These are phyloP conservation scores for Luffia ferchaultella DNA, from an alignment of 2,888 invertebrate genomes.

Conservation along the genomic window DNA sequence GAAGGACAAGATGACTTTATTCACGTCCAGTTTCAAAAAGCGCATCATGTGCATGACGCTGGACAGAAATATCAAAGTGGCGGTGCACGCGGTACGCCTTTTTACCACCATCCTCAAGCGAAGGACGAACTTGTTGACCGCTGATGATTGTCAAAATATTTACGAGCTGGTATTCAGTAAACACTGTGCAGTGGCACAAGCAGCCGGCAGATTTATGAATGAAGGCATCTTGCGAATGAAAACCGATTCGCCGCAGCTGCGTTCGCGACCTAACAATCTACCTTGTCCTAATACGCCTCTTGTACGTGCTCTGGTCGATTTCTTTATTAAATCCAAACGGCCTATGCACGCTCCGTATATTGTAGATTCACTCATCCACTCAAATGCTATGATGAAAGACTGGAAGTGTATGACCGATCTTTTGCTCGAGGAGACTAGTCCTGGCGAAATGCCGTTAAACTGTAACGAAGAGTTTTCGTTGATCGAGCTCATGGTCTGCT, in stretches of 20 bases:
- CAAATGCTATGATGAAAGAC: conserved; percentile 99
- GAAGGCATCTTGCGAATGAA: conserved; percentile 91
- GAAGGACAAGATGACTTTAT: conserved; percentile 95
- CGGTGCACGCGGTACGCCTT: conserved; percentile 94
- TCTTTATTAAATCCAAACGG: conserved; percentile 98
- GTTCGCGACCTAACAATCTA: conserved; percentile 86
- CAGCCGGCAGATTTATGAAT: conserved; percentile 98
- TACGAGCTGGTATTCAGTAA: conserved; percentile 99
- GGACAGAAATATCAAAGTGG: conserved; percentile 98
- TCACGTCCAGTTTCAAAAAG: conserved; percentile 99
- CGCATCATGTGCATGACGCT: conserved; percentile 98
- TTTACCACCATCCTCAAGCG: conserved; percentile 95
- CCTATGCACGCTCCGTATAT: conserved; percentile 98
- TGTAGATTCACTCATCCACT: conserved; percentile 97
- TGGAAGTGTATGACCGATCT: conserved; percentile 99
- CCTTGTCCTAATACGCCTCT: conserved; percentile 92
- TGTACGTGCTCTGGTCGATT: conserved; percentile 95
- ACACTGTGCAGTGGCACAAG: conserved; percentile 89
- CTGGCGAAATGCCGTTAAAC: conserved; percentile 90
- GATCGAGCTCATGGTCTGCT: conserved; percentile 98
- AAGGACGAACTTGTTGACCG: conserved; percentile 92
- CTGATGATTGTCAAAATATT: conserved; percentile 98
- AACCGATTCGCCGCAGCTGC: conserved; percentile 71
- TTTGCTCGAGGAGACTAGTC: conserved; percentile 92
- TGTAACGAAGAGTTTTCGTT: conserved; percentile 93